Percentiles rank a stretch among this genome's conserved stretches.
Conservation (phyloP, 1,140 invertebrate species). For the Coelopa frigida region DNA sequence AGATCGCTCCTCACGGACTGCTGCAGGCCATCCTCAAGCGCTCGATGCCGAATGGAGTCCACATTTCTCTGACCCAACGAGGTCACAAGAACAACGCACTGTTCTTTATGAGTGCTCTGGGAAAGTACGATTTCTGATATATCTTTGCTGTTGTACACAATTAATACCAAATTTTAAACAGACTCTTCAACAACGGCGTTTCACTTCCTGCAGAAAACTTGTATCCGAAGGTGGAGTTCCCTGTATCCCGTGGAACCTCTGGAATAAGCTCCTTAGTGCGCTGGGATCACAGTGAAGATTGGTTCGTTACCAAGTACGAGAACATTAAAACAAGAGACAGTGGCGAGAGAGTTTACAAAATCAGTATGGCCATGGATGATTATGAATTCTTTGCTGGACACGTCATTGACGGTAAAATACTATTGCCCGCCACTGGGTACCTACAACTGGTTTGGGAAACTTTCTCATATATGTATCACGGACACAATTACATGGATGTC, state of each 20-base stretch:
- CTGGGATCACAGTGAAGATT: slow-evolving; percentile 86
- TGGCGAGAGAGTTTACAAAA: slow-evolving; percentile 55
- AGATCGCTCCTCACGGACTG: slow-evolving; percentile 79
- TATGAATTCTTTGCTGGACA: slow-evolving; percentile 76
- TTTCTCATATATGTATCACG: slow-evolving; percentile 64
- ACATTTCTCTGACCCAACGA: slow-evolving; percentile 73
- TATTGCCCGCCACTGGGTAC: slow-evolving; percentile 88
- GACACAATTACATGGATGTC: slow-evolving; percentile 61
- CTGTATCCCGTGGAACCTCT: slow-evolving; percentile 70
- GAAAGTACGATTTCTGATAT: too few relatives aligned
- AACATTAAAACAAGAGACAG: slow-evolving; percentile 40
- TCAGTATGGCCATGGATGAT: slow-evolving; percentile 59
- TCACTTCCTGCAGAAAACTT: slow-evolving; percentile 48
- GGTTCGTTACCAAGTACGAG: slow-evolving; percentile 48
- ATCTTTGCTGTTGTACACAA: too few relatives aligned
- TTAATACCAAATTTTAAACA: too few relatives aligned
- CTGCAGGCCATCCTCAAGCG: slow-evolving; percentile 62
- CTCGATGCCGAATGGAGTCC: slow-evolving; percentile 53
- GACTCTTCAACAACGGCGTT: slow-evolving; percentile 46
- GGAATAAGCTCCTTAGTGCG: slow-evolving; percentile 68
- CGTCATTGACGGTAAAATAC: slow-evolving; percentile 77
- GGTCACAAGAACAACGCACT: slow-evolving; percentile 61
- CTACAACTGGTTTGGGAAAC: slow-evolving; percentile 81
- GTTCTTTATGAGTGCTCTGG: slow-evolving; percentile 63
- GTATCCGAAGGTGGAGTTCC: slow-evolving; percentile 62